Percentiles rank a stretch among this genome's conserved stretches.
Evolutionary conservation across 2,888 invertebrate genomes (phyloP).

Genomic region (Eutolmus rufibarbis): DNA sequence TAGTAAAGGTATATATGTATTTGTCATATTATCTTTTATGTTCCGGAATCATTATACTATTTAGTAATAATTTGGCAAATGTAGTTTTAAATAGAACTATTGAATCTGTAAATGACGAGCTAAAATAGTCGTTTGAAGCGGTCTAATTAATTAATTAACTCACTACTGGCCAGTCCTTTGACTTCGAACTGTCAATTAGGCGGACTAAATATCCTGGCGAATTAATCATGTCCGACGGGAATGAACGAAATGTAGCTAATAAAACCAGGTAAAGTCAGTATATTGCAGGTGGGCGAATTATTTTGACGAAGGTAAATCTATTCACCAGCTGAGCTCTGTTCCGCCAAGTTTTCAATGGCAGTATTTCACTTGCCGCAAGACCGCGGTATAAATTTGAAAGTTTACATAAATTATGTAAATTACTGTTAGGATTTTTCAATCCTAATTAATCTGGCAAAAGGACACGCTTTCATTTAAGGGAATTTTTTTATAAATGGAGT

Average conservation of each 20-base stretch:
- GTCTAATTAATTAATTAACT: neutral
- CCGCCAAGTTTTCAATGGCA: neutral
- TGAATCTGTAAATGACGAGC: neutral
- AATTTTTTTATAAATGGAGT: neutral
- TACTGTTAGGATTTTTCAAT: constrained; percentile 5
- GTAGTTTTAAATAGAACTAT: too few species aligned
- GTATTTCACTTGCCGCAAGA: neutral
- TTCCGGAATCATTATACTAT: too few species aligned
- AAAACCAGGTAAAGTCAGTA: neutral
- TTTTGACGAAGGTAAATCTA: constrained; percentile 16
- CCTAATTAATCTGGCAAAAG: constrained; percentile 17
- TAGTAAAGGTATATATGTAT: too few species aligned
- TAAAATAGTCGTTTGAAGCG: too few species aligned
- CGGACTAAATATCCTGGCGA: neutral
- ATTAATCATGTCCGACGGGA: neutral
- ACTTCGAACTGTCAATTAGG: neutral
- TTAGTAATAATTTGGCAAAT: too few species aligned
- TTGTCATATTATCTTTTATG: too few species aligned
- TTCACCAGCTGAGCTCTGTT: neutral
- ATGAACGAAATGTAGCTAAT: neutral
- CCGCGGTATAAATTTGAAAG: constrained; percentile 25
- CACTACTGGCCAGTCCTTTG: neutral
- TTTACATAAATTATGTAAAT: constrained; percentile 35
- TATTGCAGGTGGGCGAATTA: neutral
- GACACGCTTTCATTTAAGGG: neutral